phyloP scores from a whole-genome alignment of 1,140 invertebrate species.

The Octopus sinensis region DNA sequence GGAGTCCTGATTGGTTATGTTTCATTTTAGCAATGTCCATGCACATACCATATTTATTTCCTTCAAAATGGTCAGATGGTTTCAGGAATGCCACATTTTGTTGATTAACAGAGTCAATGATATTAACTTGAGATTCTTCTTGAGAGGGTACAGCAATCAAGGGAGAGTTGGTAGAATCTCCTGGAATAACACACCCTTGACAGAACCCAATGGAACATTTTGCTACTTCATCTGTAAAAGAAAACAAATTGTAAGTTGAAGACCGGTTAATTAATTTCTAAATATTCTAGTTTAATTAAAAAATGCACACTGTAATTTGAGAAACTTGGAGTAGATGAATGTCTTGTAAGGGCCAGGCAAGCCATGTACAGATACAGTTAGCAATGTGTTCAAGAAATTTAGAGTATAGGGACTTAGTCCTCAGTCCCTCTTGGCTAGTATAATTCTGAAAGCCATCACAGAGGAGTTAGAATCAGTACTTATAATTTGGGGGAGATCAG shows the following conservation, averaged over 20 bases:
- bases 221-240: not conserved
- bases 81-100: slow-evolving; percentile 22
- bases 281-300: not conserved
- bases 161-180: not conserved
- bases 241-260: not conserved
- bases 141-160: slow-evolving; percentile 28
- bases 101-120: slow-evolving; percentile 21
- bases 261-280: not conserved
- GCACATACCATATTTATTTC: slow-evolving; percentile 30
- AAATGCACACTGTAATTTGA: not conserved
- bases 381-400: not conserved
- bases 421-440: not conserved
- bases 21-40: slow-evolving; percentile 36
- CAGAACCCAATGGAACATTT: not conserved
- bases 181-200: not conserved
- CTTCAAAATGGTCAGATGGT: slow-evolving; percentile 1
- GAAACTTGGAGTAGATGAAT: not conserved
- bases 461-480: too few species aligned
- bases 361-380: not conserved
- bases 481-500: too few species aligned
- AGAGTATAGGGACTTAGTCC: not conserved
- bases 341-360: not conserved
- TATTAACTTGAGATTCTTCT: slow-evolving; percentile 23
- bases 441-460: too few species aligned
- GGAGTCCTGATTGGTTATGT: slow-evolving; percentile 16